A percentile compares a stretch with the other conserved stretches of the same genome.
phyloP scores from a whole-genome alignment of 2,113 vertebrate species.

The Nestor notabilis region DNA sequence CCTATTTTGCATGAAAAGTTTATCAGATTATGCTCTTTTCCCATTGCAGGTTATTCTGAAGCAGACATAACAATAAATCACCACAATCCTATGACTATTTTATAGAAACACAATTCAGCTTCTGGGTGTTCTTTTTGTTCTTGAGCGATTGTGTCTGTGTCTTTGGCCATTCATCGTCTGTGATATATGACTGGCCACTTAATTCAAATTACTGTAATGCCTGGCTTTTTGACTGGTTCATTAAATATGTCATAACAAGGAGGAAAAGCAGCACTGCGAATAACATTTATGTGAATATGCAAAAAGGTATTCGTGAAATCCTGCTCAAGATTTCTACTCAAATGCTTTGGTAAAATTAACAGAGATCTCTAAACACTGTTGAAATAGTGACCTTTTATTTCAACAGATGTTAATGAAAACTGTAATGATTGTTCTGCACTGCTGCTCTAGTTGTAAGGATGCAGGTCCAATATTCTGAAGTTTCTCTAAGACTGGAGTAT shows the following conservation, averaged over 20 bases:
- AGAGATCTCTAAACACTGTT: not conserved
- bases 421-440: not conserved
- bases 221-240: conserved; percentile 10
- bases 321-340: not conserved
- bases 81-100: conserved; percentile 13
- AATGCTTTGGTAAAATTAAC: not conserved
- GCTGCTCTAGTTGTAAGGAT: not conserved
- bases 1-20: conserved; percentile 18
- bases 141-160: not conserved
- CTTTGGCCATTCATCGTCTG: not conserved
- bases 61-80: not conserved
- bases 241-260: conserved; percentile 7
- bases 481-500: not conserved
- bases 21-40: not conserved
- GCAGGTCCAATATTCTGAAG: not conserved
- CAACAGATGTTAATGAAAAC: not conserved
- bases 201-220: not conserved
- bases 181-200: not conserved
- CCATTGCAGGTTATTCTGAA: not conserved
- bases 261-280: not conserved
- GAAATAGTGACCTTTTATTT: not conserved
- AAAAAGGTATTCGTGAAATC: not conserved
- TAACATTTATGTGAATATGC: not conserved
- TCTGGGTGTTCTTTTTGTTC: not conserved
- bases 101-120: not conserved